A percentile compares a stretch with the other conserved stretches of the same genome.
Conservation (phyloP, 35 echinoderm and acorn worm genomes). For the Ophioderma brevispina region DNA sequence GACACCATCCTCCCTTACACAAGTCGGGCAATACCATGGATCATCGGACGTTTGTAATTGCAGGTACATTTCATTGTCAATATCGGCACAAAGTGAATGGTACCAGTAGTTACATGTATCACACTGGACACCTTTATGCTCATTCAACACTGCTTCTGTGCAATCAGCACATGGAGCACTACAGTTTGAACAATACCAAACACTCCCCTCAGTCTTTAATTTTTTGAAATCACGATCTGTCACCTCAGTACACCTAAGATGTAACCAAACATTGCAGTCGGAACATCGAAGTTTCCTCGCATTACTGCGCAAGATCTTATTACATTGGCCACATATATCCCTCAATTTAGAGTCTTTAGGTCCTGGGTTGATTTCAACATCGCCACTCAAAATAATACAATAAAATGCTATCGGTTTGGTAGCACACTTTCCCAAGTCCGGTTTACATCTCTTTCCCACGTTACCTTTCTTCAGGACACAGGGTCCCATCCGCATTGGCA, state of each 20-base stretch:
- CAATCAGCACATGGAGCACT: constrained; percentile 19
- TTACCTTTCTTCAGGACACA: too few species aligned
- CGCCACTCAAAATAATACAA: neutral
- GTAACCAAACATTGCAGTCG: neutral
- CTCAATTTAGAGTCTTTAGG: neutral
- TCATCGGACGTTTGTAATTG: neutral
- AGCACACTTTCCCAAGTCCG: neutral
- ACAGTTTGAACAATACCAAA: neutral
- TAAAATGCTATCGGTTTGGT: neutral
- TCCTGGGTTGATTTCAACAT: neutral
- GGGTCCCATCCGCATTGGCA: too few species aligned
- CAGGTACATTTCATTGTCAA: neutral
- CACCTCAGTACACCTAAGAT: neutral
- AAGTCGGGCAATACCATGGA: neutral
- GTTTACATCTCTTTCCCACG: neutral
- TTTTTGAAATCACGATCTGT: neutral
- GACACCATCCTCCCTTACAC: neutral
- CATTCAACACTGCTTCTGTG: neutral
- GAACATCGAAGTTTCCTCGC: neutral
- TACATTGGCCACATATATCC: neutral
- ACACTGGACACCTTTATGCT: constrained; percentile 7
- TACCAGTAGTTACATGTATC: neutral
- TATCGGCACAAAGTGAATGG: neutral
- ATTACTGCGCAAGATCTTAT: neutral
- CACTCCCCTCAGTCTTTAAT: neutral